phyloP scores from a whole-genome alignment of 2,113 vertebrate genomes.

The Callospermophilus lateralis region DNA sequence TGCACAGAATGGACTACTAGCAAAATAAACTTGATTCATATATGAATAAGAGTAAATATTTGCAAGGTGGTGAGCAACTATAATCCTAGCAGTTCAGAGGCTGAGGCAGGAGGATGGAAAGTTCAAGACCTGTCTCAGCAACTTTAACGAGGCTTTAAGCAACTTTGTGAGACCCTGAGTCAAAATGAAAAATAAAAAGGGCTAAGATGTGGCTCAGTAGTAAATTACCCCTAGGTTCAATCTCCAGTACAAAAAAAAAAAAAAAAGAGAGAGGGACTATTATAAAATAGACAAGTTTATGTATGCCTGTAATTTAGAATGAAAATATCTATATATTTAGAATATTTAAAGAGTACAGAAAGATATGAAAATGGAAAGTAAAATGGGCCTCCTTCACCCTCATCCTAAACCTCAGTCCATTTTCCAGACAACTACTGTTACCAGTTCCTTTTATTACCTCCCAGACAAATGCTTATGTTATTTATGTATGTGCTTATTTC shows the following conservation, averaged over 20 bases:
- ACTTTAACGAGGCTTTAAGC: too few species aligned
- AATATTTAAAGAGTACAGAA: not conserved
- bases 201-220: too few species aligned
- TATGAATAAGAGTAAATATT: not conserved
- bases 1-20: not conserved
- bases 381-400: not conserved
- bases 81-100: too few species aligned
- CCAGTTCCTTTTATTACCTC: not conserved
- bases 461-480: not conserved
- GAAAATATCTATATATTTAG: not conserved
- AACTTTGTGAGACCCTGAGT: too few species aligned
- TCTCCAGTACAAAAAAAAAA: too few species aligned
- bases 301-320: not conserved
- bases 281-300: not conserved
- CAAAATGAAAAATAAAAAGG: too few species aligned
- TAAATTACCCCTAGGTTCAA: too few species aligned
- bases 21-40: not conserved
- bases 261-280: not conserved
- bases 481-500: not conserved
- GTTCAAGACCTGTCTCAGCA: too few species aligned
- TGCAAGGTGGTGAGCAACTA: too few species aligned
- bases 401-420: not conserved
- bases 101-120: too few species aligned
- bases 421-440: not conserved
- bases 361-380: not conserved